phyloP scores from a whole-genome alignment of 1,140 invertebrate species.

The Sitophilus oryzae region DNA sequence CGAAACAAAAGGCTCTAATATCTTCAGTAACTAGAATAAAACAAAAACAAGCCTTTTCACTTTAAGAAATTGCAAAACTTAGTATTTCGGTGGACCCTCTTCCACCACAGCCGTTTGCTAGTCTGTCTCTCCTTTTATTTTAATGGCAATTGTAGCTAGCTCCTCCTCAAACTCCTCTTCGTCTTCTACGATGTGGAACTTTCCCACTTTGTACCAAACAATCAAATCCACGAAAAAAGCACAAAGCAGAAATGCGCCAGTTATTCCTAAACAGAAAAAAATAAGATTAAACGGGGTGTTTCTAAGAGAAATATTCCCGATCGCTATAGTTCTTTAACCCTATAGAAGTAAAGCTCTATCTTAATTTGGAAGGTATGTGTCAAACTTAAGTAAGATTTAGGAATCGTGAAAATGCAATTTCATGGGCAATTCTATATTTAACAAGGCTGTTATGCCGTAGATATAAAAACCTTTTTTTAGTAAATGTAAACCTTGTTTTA shows the following conservation, averaged over 20 bases:
- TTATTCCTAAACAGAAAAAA: slow-evolving; percentile 54
- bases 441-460: too few species aligned
- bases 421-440: too few species aligned
- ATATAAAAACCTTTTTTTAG: too few species aligned
- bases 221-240: slow-evolving; percentile 66
- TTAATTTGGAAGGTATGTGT: too few species aligned
- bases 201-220: slow-evolving; percentile 67
- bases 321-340: too few species aligned
- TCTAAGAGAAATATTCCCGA: too few species aligned
- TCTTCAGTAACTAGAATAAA: not conserved
- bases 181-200: slow-evolving; percentile 61
- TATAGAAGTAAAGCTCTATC: too few species aligned
- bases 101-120: slow-evolving; percentile 14
- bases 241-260: slow-evolving; percentile 59
- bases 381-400: too few species aligned
- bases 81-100: slow-evolving; percentile 13
- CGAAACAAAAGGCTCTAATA: not conserved
- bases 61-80: not conserved
- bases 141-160: slow-evolving; percentile 40
- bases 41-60: not conserved
- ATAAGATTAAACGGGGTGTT: too few species aligned
- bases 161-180: slow-evolving; percentile 45
- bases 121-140: slow-evolving; percentile 22
- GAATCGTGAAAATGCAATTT: too few species aligned
- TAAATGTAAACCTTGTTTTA: too few species aligned